Conservation (phyloP, 2,888 invertebrate genomes). For the Macrophya alboannulata region DNA sequence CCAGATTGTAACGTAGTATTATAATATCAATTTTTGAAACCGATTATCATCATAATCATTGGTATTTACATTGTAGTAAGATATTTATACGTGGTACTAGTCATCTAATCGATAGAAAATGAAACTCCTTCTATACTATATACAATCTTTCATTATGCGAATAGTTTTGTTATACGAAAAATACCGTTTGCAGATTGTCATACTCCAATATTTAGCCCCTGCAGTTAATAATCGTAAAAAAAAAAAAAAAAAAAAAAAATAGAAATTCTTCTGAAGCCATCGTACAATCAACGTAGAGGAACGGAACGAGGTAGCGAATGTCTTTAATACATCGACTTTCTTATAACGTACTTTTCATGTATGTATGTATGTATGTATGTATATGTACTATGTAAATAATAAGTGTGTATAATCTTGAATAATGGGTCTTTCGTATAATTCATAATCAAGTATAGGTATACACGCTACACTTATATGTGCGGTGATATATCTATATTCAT, state of each 20-base stretch:
- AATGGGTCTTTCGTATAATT: not conserved
- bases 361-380: not conserved
- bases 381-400: not conserved
- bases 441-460: not conserved
- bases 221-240: not conserved
- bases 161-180: conserved; percentile 24
- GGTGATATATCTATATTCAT: not conserved
- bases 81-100: conserved; percentile 3
- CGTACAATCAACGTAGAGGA: conserved; percentile 43
- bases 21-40: not conserved
- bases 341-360: not conserved
- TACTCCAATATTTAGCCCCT: conserved; percentile 3
- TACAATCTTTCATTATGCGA: not conserved
- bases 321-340: conserved; percentile 30
- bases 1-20: conserved; percentile 41
- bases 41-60: not conserved
- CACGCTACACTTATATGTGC: no score
- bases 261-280: conserved; percentile 28
- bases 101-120: not conserved
- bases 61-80: conserved; percentile 11
- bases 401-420: not conserved
- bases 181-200: not conserved
- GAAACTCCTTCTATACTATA: not conserved
- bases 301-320: conserved; percentile 16
- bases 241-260: not conserved